Percentiles rank a stretch among this genome's conserved stretches.
phyloP scores from a whole-genome alignment of 2,888 invertebrate genomes.

The Melikaiella ostensackeni region DNA sequence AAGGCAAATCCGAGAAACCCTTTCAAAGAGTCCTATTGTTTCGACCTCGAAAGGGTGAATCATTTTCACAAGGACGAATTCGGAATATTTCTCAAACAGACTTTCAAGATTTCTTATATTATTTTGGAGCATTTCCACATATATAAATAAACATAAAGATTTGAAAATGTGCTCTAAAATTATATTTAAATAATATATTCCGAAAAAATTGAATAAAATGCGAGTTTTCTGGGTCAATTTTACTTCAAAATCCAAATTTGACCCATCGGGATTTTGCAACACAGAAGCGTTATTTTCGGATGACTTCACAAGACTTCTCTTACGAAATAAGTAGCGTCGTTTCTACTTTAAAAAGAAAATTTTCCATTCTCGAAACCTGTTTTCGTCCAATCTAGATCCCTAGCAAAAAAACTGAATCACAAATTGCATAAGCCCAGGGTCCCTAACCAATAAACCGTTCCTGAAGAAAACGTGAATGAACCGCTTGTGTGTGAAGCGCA shows the following conservation, averaged over 20 bases:
- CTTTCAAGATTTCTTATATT: too few relatives aligned
- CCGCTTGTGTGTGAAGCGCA: constrained; percentile 45
- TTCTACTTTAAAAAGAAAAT: background rate
- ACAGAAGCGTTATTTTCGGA: too few relatives aligned
- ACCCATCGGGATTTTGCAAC: too few relatives aligned
- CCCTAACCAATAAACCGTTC: constrained; percentile 36
- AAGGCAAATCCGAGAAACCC: constrained; percentile 2
- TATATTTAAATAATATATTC: background rate
- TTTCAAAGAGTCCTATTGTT: background rate
- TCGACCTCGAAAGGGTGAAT: background rate
- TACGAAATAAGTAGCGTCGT: too few relatives aligned
- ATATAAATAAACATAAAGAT: too few relatives aligned
- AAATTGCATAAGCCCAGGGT: background rate
- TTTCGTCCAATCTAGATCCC: background rate
- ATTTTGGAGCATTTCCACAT: too few relatives aligned
- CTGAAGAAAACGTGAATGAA: constrained; percentile 62
- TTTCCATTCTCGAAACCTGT: constrained; percentile 8
- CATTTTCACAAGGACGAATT: too few relatives aligned
- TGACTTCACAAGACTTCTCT: too few relatives aligned
- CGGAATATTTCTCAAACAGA: too few relatives aligned
- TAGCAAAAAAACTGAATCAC: background rate
- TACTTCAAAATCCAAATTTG: too few relatives aligned
- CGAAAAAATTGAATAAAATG: background rate
- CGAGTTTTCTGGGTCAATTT: background rate
- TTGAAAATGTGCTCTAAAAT: background rate